Conservation (phyloP, 2,113 vertebrate genomes). For the Sciurus niger region DNA sequence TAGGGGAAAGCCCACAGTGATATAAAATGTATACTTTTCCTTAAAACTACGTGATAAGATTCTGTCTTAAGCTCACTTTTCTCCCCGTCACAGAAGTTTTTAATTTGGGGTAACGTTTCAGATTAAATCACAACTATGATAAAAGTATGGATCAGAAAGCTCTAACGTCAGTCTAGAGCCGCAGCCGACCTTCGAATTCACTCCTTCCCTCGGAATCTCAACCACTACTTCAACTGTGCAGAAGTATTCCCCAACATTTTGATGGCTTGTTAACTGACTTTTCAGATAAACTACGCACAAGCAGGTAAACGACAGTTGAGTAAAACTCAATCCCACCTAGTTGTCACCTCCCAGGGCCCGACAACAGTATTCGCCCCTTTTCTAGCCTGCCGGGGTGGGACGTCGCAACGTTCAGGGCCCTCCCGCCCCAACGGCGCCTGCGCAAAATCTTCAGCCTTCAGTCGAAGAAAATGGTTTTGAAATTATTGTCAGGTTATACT, state of each 20-base stretch:
- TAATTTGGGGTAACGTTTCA: background rate
- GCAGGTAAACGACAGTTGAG: background rate
- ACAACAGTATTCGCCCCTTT: background rate
- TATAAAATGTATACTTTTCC: background rate
- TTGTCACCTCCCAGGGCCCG: rapidly evolving
- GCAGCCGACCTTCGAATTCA: background rate
- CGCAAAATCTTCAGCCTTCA: conserved; percentile 30
- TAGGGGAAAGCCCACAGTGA: background rate
- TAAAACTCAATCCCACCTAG: rapidly evolving
- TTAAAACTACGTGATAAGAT: background rate
- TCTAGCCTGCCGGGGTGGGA: rapidly evolving
- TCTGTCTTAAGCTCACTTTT: background rate
- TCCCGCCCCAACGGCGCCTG: conserved; percentile 68
- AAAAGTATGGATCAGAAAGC: background rate
- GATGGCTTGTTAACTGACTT: background rate
- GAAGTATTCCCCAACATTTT: background rate
- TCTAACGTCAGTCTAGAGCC: background rate
- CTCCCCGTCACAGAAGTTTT: background rate
- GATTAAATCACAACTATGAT: background rate
- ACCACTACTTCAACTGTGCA: background rate
- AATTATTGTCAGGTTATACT: background rate
- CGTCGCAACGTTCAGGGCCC: background rate
- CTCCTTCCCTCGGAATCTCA: background rate
- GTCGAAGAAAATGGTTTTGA: background rate
- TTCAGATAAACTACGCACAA: background rate